phyloP scores from a whole-genome alignment of 2,797 vertebrate genomes.

The Tapera naevia region DNA sequence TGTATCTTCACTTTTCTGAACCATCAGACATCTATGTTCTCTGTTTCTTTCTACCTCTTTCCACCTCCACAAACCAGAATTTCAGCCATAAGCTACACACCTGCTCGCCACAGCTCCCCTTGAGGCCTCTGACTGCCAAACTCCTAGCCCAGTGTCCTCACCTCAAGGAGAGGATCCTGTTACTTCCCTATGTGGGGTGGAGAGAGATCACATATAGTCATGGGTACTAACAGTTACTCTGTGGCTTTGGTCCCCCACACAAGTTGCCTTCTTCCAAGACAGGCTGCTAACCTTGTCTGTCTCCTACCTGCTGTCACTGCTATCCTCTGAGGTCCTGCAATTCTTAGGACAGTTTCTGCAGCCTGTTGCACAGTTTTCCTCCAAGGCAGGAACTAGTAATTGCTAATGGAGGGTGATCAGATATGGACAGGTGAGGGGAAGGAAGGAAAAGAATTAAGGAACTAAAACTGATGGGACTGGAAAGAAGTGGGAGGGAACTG shows the following conservation, averaged over 20 bases:
- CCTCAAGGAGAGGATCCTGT: background rate
- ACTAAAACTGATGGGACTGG: background rate
- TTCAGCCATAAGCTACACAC: background rate
- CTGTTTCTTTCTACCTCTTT: background rate
- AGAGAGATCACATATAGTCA: accelerated
- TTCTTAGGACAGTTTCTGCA: background rate
- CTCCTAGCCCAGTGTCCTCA: background rate
- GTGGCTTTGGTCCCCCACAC: background rate
- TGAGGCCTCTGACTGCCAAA: background rate
- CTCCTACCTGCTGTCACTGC: background rate
- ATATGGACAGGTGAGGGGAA: background rate
- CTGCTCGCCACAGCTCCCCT: background rate
- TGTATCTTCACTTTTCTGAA: background rate
- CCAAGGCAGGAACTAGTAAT: background rate
- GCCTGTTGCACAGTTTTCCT: background rate
- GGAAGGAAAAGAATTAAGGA: background rate
- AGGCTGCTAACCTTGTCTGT: background rate
- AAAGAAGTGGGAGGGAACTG: background rate
- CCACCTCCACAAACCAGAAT: background rate
- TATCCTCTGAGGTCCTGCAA: background rate
- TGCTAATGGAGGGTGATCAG: background rate
- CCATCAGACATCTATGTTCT: background rate
- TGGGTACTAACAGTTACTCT: background rate
- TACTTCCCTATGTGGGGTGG: background rate
- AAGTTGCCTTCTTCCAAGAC: background rate